Conservation (phyloP, 1,140 invertebrate genomes). For the Drosophila athabasca region DNA sequence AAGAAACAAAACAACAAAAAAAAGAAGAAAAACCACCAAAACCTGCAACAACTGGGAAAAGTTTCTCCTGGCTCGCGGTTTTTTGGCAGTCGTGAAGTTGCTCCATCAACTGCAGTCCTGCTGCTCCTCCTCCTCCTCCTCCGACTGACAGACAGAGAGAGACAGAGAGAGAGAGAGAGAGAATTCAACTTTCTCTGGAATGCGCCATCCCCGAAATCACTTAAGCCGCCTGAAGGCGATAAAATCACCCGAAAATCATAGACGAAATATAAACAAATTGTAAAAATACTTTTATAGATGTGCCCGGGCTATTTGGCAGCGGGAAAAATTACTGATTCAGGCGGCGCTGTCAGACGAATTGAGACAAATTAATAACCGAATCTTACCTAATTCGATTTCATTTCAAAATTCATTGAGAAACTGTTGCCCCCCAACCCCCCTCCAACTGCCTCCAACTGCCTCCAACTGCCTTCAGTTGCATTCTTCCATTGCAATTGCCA, state of each 20-base stretch:
- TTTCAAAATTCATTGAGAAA: neutral
- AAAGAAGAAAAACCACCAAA: slow-evolving; percentile 23
- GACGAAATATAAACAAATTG: slow-evolving; percentile 56
- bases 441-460: neutral
- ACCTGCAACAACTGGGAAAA: slow-evolving; percentile 61
- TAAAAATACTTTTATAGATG: slow-evolving; percentile 53
- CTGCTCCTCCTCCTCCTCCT: too few species aligned
- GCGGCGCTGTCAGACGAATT: slow-evolving; percentile 21
- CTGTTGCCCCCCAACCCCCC: neutral
- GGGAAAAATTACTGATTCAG: slow-evolving; percentile 8
- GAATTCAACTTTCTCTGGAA: slow-evolving; percentile 41
- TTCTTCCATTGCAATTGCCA: slow-evolving; percentile 6
- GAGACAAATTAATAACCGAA: slow-evolving; percentile 2
- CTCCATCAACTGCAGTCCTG: slow-evolving; percentile 11
- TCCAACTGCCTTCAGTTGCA: slow-evolving; percentile 5
- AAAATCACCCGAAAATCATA: slow-evolving; percentile 31
- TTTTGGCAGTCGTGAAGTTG: slow-evolving; percentile 52
- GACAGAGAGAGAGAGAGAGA: neutral
- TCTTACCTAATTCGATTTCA: slow-evolving; percentile 5
- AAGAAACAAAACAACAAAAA: slow-evolving; percentile 4
- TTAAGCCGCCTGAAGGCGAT: slow-evolving; percentile 42
- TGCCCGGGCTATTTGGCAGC: neutral
- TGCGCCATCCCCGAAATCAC: slow-evolving; percentile 29
- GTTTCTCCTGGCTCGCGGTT: slow-evolving; percentile 57
- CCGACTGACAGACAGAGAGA: too few species aligned